Conservation (phyloP, 2,888 invertebrate genomes). For the Epirrhoe alternata region DNA sequence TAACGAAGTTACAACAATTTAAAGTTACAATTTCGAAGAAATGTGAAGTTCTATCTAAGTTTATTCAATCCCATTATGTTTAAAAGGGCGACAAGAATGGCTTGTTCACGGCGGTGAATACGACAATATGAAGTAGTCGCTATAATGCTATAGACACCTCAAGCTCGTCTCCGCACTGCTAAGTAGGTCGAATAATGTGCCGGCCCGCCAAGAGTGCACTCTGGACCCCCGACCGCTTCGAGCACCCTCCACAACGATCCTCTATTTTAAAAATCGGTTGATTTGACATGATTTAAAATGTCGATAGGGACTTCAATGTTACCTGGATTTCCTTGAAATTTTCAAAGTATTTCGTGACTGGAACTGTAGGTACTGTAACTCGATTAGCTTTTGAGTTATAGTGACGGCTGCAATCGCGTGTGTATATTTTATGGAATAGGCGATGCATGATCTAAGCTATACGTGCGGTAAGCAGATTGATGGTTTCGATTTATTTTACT, state of each 20-base stretch:
- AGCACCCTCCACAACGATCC: constrained; percentile 68
- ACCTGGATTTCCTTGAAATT: constrained; percentile 33
- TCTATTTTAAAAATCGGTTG: constrained; percentile 79
- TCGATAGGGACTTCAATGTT: constrained; percentile 62
- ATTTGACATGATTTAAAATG: constrained; percentile 84
- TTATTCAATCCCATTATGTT: constrained; percentile 11
- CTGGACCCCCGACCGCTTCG: constrained; percentile 61
- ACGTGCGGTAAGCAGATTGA: constrained; percentile 33
- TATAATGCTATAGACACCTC: constrained; percentile 64
- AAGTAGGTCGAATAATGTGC: constrained; percentile 84
- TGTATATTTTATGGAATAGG: constrained; percentile 45
- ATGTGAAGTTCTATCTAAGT: background rate
- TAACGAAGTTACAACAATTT: background rate
- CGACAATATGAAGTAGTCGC: constrained; percentile 64
- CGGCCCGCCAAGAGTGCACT: constrained; percentile 73
- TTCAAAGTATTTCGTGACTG: constrained; percentile 44
- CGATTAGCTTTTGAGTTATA: constrained; percentile 45
- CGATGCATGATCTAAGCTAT: constrained; percentile 43
- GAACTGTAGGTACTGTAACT: constrained; percentile 40
- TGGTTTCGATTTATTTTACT: constrained; percentile 20
- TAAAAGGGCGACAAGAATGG: constrained; percentile 31
- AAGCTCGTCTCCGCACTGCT: constrained; percentile 63
- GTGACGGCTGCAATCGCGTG: constrained; percentile 49
- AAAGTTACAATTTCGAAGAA: background rate
- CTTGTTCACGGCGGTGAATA: constrained; percentile 49